Conservation (phyloP, 2,797 vertebrate species). For the Echeneis naucrates region DNA sequence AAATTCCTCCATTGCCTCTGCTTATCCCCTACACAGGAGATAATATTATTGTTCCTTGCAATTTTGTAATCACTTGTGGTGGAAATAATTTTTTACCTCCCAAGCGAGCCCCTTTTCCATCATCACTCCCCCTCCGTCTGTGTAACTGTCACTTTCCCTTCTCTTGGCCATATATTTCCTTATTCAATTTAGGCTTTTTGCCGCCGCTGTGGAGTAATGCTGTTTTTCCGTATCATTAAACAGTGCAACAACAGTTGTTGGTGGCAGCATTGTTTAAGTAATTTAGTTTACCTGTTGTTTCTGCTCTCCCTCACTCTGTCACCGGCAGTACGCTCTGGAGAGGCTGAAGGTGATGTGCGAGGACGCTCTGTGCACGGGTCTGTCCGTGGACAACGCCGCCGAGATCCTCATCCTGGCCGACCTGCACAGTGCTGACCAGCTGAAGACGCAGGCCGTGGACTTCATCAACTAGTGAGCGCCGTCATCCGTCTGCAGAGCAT, state of each 20-base stretch:
- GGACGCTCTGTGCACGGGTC: constrained; percentile 91
- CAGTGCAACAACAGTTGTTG: constrained; percentile 48
- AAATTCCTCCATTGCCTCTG: neutral
- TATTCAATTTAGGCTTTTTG: constrained; percentile 30
- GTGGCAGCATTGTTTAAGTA: constrained; percentile 60
- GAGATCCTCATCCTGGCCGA: constrained; percentile 94
- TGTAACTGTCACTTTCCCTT: constrained; percentile 49
- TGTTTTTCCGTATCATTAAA: constrained; percentile 58
- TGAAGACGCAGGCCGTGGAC: constrained; percentile 93
- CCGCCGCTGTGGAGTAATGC: constrained; percentile 42
- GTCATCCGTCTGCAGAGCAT: constrained; percentile 54
- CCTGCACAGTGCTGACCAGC: constrained; percentile 92
- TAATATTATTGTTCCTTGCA: constrained; percentile 24
- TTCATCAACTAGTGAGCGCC: constrained; percentile 95
- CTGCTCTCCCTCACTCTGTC: constrained; percentile 28
- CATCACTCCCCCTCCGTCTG: constrained; percentile 26
- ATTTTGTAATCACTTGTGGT: constrained; percentile 39
- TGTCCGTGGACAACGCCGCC: constrained; percentile 91
- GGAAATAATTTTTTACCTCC: constrained; percentile 19
- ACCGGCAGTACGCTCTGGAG: constrained; percentile 86
- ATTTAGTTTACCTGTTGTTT: constrained; percentile 63
- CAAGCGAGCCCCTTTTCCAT: constrained; percentile 18
- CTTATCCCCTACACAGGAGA: neutral
- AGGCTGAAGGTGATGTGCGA: constrained; percentile 97
- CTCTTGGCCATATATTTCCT: constrained; percentile 21